Base-by-base conservation (phyloP, 1,140 invertebrate genomes). In the Mycetomoellerius zeteki region DNA sequence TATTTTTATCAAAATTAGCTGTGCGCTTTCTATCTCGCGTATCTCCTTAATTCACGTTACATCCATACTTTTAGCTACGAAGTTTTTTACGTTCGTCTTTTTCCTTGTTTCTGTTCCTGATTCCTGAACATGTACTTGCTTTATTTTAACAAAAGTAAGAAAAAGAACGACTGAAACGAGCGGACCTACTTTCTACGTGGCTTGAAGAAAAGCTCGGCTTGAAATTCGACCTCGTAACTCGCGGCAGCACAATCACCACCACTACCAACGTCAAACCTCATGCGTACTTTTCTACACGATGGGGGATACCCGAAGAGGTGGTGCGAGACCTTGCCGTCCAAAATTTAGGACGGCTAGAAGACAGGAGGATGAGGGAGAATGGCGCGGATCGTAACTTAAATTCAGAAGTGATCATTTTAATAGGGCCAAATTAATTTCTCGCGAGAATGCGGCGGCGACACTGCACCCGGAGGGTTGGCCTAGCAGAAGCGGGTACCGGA, bases 371-470 rank as follows among this genome's bases (percentile, higher is more conserved):
- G 24, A 8, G n/a, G 50, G 37, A 71, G 19, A 54, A 72, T 73
- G 72, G 58, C 21, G 76, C 30, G 71, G 90, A 90, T 91, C 91
- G 90, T 92, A 92, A 92, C 91, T 91, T 92, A 92, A 92, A 92
- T 92, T 89, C 91, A 92, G 91, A 92, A 90, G 91, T 92, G 91
- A 92, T 92, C 90, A 92, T 92, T 92, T 91, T 92, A 92, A 92
- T 92, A 92, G 91, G 91, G 89, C 88, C 91, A 91, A 91, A 92
- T 92, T 92, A 92, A 92, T 92, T 92, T 92, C 91, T 92, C 90
- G 89, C 89, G 90, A 91, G 91, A 92, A 92, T 92, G 91, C 91
- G 86, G 89, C 82, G 62, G 82, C 80, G 84, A 78, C 65, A 72
- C 76, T 75, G 86, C 88, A 87, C 33, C 85, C 72, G 62, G 86